Conservation (phyloP, 2,797 vertebrate species). For the Rhabdomys pumilio region DNA sequence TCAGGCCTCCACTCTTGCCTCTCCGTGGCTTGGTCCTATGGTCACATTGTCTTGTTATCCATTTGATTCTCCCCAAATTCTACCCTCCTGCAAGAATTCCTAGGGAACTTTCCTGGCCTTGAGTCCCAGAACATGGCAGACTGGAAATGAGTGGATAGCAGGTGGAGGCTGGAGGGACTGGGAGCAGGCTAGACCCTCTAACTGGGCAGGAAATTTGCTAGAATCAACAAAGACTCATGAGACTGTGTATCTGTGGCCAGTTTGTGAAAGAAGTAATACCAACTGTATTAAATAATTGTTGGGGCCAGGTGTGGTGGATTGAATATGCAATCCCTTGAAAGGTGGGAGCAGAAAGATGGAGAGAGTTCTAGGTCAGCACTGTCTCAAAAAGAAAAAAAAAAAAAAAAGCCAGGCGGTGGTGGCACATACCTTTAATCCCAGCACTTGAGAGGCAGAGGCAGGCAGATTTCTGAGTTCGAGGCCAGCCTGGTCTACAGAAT, state of each 20-base stretch:
- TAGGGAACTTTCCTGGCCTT: neutral
- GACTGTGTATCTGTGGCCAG: neutral
- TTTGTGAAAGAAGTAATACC: neutral
- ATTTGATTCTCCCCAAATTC: neutral
- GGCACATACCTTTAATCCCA: too few species aligned
- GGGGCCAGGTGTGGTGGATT: neutral
- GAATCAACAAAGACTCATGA: too few species aligned
- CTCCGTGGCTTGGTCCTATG: neutral
- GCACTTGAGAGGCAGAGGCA: too few species aligned
- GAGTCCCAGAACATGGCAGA: neutral
- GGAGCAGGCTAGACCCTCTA: accelerated
- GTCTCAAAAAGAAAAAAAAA: neutral
- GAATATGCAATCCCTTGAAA: neutral
- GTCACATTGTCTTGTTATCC: neutral
- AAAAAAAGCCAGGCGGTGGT: neutral
- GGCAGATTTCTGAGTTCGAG: too few species aligned
- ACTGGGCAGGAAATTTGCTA: neutral
- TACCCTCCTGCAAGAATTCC: too few species aligned
- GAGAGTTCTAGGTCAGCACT: neutral
- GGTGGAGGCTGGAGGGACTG: neutral
- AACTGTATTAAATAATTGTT: neutral
- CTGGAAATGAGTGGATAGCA: neutral
- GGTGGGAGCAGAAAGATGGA: neutral
- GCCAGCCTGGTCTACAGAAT: too few species aligned
- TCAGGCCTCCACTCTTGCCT: neutral